Percentiles rank a stretch among this genome's conserved stretches.
Evolutionary conservation across 2,888 invertebrate genomes (phyloP).

Genomic region (Rhingia campestris): DNA sequence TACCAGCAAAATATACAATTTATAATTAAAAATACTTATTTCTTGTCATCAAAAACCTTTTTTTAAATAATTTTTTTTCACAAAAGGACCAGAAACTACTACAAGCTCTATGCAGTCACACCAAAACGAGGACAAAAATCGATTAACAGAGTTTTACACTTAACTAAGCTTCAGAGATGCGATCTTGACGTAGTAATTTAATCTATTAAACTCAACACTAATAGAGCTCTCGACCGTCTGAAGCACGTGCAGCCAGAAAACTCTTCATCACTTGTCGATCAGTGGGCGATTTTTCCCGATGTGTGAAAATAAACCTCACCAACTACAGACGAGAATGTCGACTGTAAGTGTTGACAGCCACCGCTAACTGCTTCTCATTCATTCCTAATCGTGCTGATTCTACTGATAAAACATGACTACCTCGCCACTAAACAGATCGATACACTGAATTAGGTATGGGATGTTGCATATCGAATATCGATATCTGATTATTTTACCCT

Average conservation of each 20-base stretch:
- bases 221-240: constrained; percentile 4
- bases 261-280: constrained; percentile 36
- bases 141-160: background rate
- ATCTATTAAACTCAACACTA: background rate
- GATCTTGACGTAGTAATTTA: background rate
- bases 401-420: background rate
- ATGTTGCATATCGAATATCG: too few relatives aligned
- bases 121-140: constrained; percentile 6
- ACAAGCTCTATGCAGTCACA: background rate
- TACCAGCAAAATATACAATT: too few relatives aligned
- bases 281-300: constrained; percentile 5
- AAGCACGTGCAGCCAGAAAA: constrained; percentile 54
- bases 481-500: too few relatives aligned
- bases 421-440: background rate
- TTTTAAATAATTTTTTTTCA: background rate
- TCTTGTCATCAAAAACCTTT: background rate
- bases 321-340: background rate
- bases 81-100: background rate
- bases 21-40: too few relatives aligned
- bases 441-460: too few relatives aligned
- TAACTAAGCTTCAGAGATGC: constrained; percentile 6
- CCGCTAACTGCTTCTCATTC: background rate
- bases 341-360: background rate
- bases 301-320: constrained; percentile 21
- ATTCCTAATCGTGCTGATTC: background rate